Base-by-base conservation (phyloP, 2,888 invertebrate genomes). In the Frankliniella intonsa region DNA sequence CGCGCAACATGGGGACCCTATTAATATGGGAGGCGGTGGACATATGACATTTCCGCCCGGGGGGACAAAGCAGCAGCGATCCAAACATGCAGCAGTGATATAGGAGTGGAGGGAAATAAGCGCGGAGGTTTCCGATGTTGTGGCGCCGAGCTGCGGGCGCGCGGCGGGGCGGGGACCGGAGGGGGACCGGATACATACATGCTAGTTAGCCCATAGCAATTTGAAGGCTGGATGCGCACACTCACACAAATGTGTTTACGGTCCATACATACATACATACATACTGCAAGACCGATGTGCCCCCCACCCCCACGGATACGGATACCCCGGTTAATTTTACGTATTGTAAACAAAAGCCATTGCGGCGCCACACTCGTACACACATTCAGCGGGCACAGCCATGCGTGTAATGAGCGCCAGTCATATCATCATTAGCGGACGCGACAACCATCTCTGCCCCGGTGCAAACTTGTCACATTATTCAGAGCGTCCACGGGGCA, bases 201-300 rank as follows among this genome's bases (percentile, higher is more conserved):
- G 69, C 69, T 69, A 69, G 69, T 69, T 69, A 69, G 69, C 69
- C 69, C 25, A 17, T 25, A 12, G 69, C 69, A 76, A 76, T 76
- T 76, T 76, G 69, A 76, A 76, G 69, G 69, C 69, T 76, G 69
- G 69, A 76, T 76, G 69, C 69, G 69, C 69, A 76, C 55, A 55
- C 17, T 55, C 55, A 55, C 19, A 19, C 55, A 55, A 55, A 55
- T 14, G 14, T 19, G 19, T 14, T 10, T 12, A 55, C 55, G 19
- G 14, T 19, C 17, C 55, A 38, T 38, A 2, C 38, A 38, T 38
- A 38, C 62, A 62, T 62, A 14, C 62, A 62, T 62, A 62, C 62
- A 62, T n/a, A 17, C 62, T 62, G 62, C 62, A 62, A 19, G 62
- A 62, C 8, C 38, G 38, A 38, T 14, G 62, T 62, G 2, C 5